Base-by-base conservation (phyloP, 2,113 vertebrate species). In the Sapajus apella region DNA sequence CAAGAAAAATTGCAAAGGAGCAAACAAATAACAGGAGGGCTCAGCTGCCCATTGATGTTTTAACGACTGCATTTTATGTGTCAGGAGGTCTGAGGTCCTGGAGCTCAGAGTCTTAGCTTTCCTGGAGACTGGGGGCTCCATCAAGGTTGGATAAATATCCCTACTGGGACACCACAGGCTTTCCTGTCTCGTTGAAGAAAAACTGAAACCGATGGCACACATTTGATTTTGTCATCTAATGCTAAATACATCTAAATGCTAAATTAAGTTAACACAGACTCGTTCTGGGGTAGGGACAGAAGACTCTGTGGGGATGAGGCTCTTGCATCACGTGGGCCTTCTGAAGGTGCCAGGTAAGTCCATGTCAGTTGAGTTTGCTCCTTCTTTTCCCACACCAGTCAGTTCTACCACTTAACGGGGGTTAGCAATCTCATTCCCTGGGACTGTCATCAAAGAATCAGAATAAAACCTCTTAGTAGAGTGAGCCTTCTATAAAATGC, bases 341-440 rank as follows among this genome's bases (percentile, higher is more conserved):
- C 37, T 27, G 77, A 68, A 92, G 56, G n/a, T 58, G 3, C 2
- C 1, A 84, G 35, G 70, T 90, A 80, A 95, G 56, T 56, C 72
- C 21, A 16, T n/a, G 32, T 40, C 30, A 90, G 5, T 27, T 55
- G 86, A 96, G 50, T 58, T 66, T 72, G 17, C 32, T 87, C 37
- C 25, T 79, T 86, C 47, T 77, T 70, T 72, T 30, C 55, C 72
- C 56, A 80, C 30, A 86, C 13, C 89, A 95, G 73, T 95, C 91
- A 87, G 61, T 85, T 91, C 50, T 93, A 80, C 68, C 10, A 25
- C 90, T 97, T 97, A 90, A 93, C 23, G 20, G 66, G 64, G 80
- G 50, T 96, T 87, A 95, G 75, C 37, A 61, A 86, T 43, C 70
- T 90, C 32, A 87, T 73, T 94, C 87, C 64, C 50, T 87, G 32